These are phyloP conservation scores for Pomacea canaliculata DNA, from an alignment of 2,888 invertebrate genomes.

Conservation along the genomic window DNA sequence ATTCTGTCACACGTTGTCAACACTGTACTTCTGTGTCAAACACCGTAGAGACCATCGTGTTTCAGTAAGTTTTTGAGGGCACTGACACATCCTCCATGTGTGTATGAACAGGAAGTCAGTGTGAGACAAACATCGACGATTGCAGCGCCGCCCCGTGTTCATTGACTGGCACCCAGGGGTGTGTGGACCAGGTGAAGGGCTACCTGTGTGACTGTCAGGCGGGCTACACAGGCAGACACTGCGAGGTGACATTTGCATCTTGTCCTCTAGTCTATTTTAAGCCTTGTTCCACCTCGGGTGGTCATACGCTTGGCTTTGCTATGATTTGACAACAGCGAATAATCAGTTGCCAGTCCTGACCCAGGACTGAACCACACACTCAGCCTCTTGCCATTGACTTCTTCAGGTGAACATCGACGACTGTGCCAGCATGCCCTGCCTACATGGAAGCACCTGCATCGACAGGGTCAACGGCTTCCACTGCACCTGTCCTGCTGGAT, in stretches of 20 bases:
- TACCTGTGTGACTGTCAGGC: conserved; percentile 38
- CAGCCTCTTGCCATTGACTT: background rate
- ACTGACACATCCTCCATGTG: too few relatives aligned
- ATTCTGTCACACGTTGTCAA: too few relatives aligned
- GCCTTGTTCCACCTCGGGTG: too few relatives aligned
- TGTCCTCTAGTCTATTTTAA: too few relatives aligned
- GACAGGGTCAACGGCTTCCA: conserved; percentile 39
- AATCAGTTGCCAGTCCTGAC: too few relatives aligned
- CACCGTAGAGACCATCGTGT: too few relatives aligned
- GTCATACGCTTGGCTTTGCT: too few relatives aligned
- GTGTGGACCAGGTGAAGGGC: conserved; percentile 30
- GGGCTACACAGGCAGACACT: conserved; percentile 39
- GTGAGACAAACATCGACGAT: conserved; percentile 40
- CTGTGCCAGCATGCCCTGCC: conserved; percentile 31
- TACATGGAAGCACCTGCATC: conserved; percentile 35
- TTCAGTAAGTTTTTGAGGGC: too few relatives aligned
- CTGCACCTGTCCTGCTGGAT: conserved; percentile 53
- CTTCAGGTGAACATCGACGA: conserved; percentile 36
- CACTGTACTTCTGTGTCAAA: too few relatives aligned
- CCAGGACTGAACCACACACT: too few relatives aligned
- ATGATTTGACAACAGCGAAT: too few relatives aligned
- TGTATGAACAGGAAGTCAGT: conserved; percentile 64
- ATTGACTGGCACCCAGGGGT: conserved; percentile 5
- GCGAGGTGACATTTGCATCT: conserved; percentile 26
- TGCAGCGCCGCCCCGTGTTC: conserved; percentile 35